Percentiles rank a stretch among this genome's conserved stretches.
These are phyloP conservation scores for Falco peregrinus DNA, from an alignment of 2,797 vertebrate species.

Conservation along the genomic window DNA sequence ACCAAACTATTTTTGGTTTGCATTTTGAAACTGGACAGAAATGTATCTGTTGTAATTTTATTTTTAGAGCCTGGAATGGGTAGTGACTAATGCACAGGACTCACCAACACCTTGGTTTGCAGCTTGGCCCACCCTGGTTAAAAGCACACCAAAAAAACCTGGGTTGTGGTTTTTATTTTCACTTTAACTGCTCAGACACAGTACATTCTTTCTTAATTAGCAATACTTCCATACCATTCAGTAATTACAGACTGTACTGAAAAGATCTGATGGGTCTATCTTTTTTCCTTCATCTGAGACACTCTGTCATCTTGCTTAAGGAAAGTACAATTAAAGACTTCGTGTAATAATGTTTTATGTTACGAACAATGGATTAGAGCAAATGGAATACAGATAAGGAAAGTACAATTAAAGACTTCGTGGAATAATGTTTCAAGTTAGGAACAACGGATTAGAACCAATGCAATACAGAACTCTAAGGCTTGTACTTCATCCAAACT, in stretches of 20 bases:
- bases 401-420: not conserved
- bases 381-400: not conserved
- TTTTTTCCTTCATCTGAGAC: not conserved
- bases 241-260: not conserved
- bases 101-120: not conserved
- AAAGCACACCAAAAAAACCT: not conserved
- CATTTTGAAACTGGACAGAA: not conserved
- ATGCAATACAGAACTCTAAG: not conserved
- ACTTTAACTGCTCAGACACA: not conserved
- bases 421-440: not conserved
- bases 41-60: not conserved
- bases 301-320: not conserved
- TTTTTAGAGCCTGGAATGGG: not conserved
- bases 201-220: not conserved
- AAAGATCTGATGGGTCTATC: not conserved
- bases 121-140: not conserved
- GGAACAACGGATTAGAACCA: not conserved
- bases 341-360: not conserved
- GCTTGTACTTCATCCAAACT: not conserved
- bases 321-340: not conserved
- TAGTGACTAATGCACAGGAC: not conserved
- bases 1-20: not conserved
- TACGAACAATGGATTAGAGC: not conserved
- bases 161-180: not conserved
- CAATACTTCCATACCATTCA: not conserved